Base-by-base conservation (phyloP, 1,140 invertebrate species). In the Ganaspis sp. region DNA sequence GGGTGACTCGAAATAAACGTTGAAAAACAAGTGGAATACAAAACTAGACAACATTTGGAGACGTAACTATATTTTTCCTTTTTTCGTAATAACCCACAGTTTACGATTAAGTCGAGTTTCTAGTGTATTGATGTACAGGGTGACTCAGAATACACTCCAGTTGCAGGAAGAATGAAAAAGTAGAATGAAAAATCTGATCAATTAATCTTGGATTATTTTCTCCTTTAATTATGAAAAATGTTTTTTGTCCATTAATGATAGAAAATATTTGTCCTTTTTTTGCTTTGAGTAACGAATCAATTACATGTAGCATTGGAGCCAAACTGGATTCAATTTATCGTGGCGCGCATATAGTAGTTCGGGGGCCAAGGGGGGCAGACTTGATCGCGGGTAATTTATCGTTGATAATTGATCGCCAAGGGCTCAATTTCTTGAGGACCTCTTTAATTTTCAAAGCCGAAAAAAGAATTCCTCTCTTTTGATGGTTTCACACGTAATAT, bases 311-410 rank as follows among this genome's bases (percentile, higher is more conserved):
- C 26, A 15, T 29, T 15, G 21, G 21, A 26, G 21, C 8, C 21
- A 26, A 64, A 64, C 21, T 64, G 9, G 54, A 12, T 23, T 21
- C 54, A 23, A 64, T 64, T 29, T 64, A 64, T 64, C 21, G 21
- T 29, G 54, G 21, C 15, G 54, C 21, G 4, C 12, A n/a, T 45
- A 45, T 45, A 40, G 37, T 17, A 9, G 9, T 19, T 53, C 1
- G 19, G 6, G 54, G 54, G 12, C 4, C 9, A 26, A 26, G 9
- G 21, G 21, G 9, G 42, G n/a, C 12, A 45, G 12, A 45, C n/a
- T 12, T 26, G 54, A 64, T 64, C 54, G 54, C 26, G 54, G 54
- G 54, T 64, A 64, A 64, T 64, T 64, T 64, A 64, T 64, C 54
- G 54, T 3, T 26, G 54, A 29, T 64, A 64, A 64, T 64, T 64